These are phyloP conservation scores for Rotaria sp. DNA, from an alignment of 2,888 invertebrate genomes.

Conservation along the genomic window DNA sequence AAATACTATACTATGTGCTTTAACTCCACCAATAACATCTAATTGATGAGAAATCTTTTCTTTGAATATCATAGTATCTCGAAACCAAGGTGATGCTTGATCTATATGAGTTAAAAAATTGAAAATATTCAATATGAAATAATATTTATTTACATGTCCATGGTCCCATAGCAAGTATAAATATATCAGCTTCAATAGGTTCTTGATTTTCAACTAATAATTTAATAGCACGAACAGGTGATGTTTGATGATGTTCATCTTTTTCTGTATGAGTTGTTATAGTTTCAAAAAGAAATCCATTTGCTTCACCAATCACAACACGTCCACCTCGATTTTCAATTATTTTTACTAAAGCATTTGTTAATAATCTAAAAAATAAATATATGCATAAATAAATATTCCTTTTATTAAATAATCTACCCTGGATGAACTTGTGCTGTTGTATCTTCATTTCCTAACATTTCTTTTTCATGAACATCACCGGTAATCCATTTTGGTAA, in stretches of 20 bases:
- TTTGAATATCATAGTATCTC: background rate
- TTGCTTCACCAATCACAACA: background rate
- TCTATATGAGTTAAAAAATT: background rate
- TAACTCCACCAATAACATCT: constrained; percentile 38
- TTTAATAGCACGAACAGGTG: background rate
- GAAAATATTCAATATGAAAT: background rate
- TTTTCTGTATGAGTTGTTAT: constrained; percentile 21
- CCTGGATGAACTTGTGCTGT: constrained; percentile 42
- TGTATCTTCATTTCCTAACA: constrained; percentile 40
- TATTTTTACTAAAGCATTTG: background rate
- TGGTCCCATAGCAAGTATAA: constrained; percentile 44
- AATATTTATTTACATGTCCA: constrained; percentile 42
- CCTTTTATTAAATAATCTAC: background rate
- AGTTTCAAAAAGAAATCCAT: constrained; percentile 22
- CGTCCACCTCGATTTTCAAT: background rate
- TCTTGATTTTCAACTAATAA: constrained; percentile 40
- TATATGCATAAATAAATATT: background rate
- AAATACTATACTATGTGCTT: constrained; percentile 43
- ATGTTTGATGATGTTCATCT: constrained; percentile 28
- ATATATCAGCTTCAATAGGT: constrained; percentile 42
- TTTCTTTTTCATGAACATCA: constrained; percentile 39
- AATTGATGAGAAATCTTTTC: constrained; percentile 14
- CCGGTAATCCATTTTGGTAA: background rate
- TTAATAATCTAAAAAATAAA: background rate
- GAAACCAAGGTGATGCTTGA: constrained; percentile 23